Percentiles rank a stretch among this genome's conserved stretches.
These are phyloP conservation scores for Catalaphyllia jardinei DNA, from an alignment of 64 coral and sea anemone species.

Conservation along the genomic window DNA sequence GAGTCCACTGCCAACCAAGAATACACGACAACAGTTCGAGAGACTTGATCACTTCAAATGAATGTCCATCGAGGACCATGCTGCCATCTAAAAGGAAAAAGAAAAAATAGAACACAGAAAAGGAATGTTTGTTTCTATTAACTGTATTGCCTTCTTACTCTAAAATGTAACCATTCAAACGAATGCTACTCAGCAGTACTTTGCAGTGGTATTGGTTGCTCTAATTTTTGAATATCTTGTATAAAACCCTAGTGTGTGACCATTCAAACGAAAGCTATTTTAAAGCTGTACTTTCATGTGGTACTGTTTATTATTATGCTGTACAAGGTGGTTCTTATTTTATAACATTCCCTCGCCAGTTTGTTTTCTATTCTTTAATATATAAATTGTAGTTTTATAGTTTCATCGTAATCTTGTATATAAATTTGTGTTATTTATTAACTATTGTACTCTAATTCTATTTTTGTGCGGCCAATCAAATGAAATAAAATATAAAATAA, in stretches of 20 bases:
- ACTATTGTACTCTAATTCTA: no score
- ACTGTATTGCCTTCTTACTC: no score
- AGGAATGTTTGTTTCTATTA: no score
- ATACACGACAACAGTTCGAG: constrained; percentile 73
- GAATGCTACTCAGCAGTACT: neutral
- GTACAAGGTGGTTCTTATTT: no score
- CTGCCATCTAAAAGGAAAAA: constrained; percentile 44
- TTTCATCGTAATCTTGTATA: no score
- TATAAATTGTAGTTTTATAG: no score
- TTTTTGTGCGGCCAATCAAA: no score
- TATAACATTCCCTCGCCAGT: no score
- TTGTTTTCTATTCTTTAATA: no score
- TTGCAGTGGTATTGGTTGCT: neutral
- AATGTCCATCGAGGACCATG: constrained; percentile 23
- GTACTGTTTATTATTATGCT: no score
- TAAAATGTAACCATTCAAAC: neutral
- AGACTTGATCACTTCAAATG: constrained; percentile 81
- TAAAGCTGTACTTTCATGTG: neutral
- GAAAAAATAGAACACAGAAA: neutral
- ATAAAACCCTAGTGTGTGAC: neutral
- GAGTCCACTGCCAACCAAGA: constrained; percentile 85
- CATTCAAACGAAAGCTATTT: neutral
- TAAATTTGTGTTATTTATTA: no score
- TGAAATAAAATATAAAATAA: no score
- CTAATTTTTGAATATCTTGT: neutral